Base-by-base conservation (phyloP, 1,140 invertebrate species). In the Drosophila ananassae region DNA sequence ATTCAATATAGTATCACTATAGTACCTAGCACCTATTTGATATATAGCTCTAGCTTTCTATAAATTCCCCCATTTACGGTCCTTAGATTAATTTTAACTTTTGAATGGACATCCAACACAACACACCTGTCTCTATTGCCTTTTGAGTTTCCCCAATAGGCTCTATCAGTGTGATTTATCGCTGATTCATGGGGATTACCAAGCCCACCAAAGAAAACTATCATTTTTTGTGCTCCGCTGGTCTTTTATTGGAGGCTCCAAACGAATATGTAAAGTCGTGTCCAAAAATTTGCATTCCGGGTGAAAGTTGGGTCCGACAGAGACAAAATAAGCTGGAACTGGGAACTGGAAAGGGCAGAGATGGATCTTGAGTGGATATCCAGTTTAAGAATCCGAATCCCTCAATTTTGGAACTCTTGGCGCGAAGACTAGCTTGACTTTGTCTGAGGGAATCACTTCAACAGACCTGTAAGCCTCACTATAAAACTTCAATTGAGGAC, bases 141-240 rank as follows among this genome's bases (percentile, higher is more conserved):
- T 37, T 37, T 37, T 10, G 2, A 32, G 8, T 32, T 10, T 32
- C 34, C 10, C 34, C 10, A 37, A 37, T 37, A 37, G 34, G 34
- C 34, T 37, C 24, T 47, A 47, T 47, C 44, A 47, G 21, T 47
- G 24, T 47, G 44, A 47, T 47, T 47, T 47, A 47, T 47, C 21
- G 21, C 44, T 47, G 17, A 47, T 22, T 47, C 17, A 47, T 47
- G 21, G 44, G 21, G 21, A 22, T 22, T 47, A 17, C 44, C 44
- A 17, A 47, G 44, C 21, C 44, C 44, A 47, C 17, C 9, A 44
- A 44, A 44, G 8, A 44, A 44, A 17, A 44, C 41, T 21, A 44
- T 6, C 7, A 7, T 41, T 41, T 39, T 44, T 44, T 21, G n/a
- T 44, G 41, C 5, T 44, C 8, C 41, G 41, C 8, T 44, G 41